Base-by-base conservation (phyloP, 2,888 invertebrate genomes). In the Acronicta psi region DNA sequence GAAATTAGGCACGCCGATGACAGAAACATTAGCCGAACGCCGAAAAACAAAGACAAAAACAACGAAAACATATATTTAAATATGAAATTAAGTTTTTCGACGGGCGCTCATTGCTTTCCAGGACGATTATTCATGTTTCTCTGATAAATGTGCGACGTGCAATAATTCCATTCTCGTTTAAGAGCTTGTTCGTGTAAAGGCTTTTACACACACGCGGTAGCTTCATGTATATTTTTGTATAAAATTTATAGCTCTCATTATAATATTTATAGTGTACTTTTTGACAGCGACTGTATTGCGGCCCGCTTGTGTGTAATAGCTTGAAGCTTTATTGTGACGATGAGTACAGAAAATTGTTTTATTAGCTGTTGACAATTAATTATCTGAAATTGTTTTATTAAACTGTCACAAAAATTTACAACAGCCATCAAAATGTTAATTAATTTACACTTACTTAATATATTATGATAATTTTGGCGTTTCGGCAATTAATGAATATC, bases 131-230 rank as follows among this genome's bases (percentile, higher is more conserved):
- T 92, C 91, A 91, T 84, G 87, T 88, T 78, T 79, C 80, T 73
- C 84, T 91, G 92, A 92, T 92, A 90, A 89, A 92, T 92, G 90
- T 85, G 80, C 87, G 89, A 90, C 87, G 87, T 84, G 90, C 83
- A 91, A 93, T 92, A 92, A 92, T 90, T 92, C 85, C 89, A 88
- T 87, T 87, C 90, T 87, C 86, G 88, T 91, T 92, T 89, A 88
- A 89, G 82, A 86, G 85, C 83, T 85, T 86, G 87, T 86, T 82
- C 84, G 77, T 82, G 84, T 84, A 82, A 84, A 85, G 81, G 81
- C 74, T 59, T 80, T 79, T 85, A 78, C 86, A 87, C 85, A 85
- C 78, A 77, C 75, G 80, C 77, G 76, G 81, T 77, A 79, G 79
- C 85, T 80, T 64, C 71, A 53, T 80, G 75, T 81, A 82, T 81